phyloP scores from a whole-genome alignment of 2,113 vertebrate species.

The Shinisaurus crocodilurus region DNA sequence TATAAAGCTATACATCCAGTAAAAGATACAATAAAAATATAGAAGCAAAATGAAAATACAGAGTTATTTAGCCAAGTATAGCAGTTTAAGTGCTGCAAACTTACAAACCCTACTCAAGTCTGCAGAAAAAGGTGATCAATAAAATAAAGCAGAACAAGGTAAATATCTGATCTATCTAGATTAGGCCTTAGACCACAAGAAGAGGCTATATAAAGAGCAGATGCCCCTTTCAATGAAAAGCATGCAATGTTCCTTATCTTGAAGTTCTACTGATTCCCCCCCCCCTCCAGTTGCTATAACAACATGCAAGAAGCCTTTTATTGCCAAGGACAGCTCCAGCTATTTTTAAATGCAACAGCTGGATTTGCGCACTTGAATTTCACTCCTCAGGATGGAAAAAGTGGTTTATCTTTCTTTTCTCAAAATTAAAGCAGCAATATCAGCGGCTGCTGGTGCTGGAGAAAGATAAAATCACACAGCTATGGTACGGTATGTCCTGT shows the following conservation, averaged over 20 bases:
- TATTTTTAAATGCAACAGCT: conserved; percentile 85
- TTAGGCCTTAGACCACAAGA: no score
- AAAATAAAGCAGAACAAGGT: background rate
- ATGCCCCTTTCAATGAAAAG: conserved; percentile 56
- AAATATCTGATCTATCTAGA: background rate
- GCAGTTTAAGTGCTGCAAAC: background rate
- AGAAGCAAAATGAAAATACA: no score
- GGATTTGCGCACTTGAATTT: conserved; percentile 78
- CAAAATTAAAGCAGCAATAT: conserved; percentile 67
- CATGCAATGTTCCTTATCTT: conserved; percentile 66
- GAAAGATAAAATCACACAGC: conserved; percentile 40
- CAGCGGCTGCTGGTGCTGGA: conserved; percentile 58
- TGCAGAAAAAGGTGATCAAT: background rate
- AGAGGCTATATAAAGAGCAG: background rate
- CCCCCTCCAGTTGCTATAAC: conserved; percentile 76
- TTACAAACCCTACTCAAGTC: background rate
- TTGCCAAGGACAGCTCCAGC: conserved; percentile 76
- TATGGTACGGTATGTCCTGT: conserved; percentile 41
- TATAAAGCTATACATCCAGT: no score
- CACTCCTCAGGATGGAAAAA: conserved; percentile 60
- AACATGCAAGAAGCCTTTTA: conserved; percentile 77
- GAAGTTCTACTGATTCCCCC: conserved; percentile 72
- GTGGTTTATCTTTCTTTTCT: conserved; percentile 63
- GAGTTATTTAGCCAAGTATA: background rate
- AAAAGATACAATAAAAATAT: no score